These are phyloP conservation scores for Brachynemurus nebulosus DNA, from an alignment of 2,888 invertebrate species.

Conservation along the genomic window DNA sequence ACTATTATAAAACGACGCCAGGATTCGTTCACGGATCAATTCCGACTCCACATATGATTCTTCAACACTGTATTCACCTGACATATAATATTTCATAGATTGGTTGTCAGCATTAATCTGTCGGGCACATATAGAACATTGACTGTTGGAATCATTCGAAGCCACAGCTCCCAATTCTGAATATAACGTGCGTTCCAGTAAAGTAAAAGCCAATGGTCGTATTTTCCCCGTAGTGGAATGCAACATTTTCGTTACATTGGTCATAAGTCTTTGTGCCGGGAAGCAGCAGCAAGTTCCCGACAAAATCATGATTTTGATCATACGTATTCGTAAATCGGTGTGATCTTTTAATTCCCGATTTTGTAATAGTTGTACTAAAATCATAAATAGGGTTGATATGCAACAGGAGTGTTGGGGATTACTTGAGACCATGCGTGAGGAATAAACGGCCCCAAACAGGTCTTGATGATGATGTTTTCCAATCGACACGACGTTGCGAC, in stretches of 20 bases:
- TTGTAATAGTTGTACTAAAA: conserved; percentile 34
- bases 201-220: conserved; percentile 34
- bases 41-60: conserved; percentile 4
- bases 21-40: not conserved
- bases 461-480: conserved; percentile 45
- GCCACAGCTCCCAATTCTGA: conserved; percentile 40
- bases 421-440: conserved; percentile 27
- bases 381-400: conserved; percentile 40
- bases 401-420: conserved; percentile 37
- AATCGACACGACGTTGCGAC: conserved; percentile 30
- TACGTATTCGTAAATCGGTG: conserved; percentile 31
- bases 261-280: conserved; percentile 37
- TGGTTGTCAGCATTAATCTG: conserved; percentile 8
- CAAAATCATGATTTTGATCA: conserved; percentile 39
- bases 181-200: conserved; percentile 44
- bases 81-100: conserved; percentile 6
- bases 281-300: conserved; percentile 51
- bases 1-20: conserved; percentile 18
- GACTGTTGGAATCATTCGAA: conserved; percentile 29
- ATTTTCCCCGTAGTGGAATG: conserved; percentile 28
- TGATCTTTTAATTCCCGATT: conserved; percentile 33
- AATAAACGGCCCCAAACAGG: conserved; percentile 35
- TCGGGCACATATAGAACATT: conserved; percentile 33
- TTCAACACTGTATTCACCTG: not conserved
- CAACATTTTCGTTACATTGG: conserved; percentile 36